Conservation (phyloP, 2,888 invertebrate genomes). For the Plebejus argus region DNA sequence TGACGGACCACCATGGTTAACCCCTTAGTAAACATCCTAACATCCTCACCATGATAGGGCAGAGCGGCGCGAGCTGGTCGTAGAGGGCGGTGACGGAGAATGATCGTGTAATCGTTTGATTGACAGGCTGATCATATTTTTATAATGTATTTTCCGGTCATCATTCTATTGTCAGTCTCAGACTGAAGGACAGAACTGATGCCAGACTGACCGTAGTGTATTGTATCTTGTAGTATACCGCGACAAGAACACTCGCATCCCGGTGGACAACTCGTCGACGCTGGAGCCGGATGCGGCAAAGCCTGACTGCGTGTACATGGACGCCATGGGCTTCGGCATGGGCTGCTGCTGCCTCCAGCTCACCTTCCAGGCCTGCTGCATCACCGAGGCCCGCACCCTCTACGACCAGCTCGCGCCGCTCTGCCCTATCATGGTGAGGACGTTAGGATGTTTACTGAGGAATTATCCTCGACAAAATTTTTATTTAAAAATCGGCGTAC, state of each 20-base stretch:
- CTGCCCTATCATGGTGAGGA: slow-evolving; percentile 95
- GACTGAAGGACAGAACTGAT: too few relatives aligned
- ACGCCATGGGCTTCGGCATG: slow-evolving; percentile 99
- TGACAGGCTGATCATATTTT: too few relatives aligned
- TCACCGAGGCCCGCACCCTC: slow-evolving; percentile 95
- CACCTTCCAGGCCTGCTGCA: slow-evolving; percentile 98
- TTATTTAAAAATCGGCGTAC: too few relatives aligned
- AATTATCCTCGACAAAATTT: too few relatives aligned
- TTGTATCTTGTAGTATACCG: slow-evolving; percentile 85
- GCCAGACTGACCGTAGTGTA: too few relatives aligned
- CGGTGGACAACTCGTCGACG: slow-evolving; percentile 88
- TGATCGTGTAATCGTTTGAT: too few relatives aligned
- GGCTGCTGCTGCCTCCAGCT: slow-evolving; percentile 98
- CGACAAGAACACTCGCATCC: slow-evolving; percentile 92
- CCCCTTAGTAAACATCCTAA: too few relatives aligned
- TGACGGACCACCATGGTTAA: too few relatives aligned
- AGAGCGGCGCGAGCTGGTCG: slow-evolving; percentile 97
- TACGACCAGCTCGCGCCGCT: slow-evolving; percentile 98
- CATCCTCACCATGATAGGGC: slow-evolving; percentile 93
- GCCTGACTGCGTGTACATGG: slow-evolving; percentile 97
- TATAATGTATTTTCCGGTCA: too few relatives aligned
- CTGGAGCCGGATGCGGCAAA: slow-evolving; percentile 84
- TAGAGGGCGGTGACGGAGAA: slow-evolving; percentile 92
- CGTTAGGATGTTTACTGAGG: too few relatives aligned
- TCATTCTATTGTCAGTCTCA: too few relatives aligned